These are phyloP conservation scores for Origma solitaria DNA, from an alignment of 2,113 vertebrate species.

Conservation along the genomic window DNA sequence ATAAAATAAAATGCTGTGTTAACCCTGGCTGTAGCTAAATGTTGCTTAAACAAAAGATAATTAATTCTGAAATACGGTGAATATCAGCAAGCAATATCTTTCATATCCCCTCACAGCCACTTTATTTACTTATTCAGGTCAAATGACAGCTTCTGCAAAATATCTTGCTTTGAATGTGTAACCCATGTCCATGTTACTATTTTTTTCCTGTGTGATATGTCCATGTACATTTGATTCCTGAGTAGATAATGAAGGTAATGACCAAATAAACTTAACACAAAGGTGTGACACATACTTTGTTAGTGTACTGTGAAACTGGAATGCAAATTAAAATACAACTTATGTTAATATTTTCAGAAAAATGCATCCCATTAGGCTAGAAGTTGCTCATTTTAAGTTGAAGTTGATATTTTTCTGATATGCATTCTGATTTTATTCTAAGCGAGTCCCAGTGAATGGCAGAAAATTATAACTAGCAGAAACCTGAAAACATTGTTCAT, in stretches of 20 bases:
- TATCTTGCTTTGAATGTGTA: background rate
- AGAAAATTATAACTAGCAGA: background rate
- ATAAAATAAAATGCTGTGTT: background rate
- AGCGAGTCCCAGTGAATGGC: background rate
- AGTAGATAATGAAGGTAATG: slow-evolving; percentile 45
- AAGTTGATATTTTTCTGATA: slow-evolving; percentile 36
- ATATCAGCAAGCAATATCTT: background rate
- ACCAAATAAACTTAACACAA: slow-evolving; percentile 64
- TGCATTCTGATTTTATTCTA: slow-evolving; percentile 51
- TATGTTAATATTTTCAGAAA: slow-evolving; percentile 59
- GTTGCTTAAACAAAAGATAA: background rate
- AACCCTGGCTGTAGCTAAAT: background rate
- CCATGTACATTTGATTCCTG: background rate
- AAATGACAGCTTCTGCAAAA: background rate
- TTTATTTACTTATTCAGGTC: background rate
- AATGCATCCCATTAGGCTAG: slow-evolving; percentile 31
- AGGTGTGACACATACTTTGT: slow-evolving; percentile 50
- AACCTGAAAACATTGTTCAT: slow-evolving; percentile 19
- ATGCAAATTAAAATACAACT: slow-evolving; percentile 55
- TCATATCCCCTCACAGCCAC: background rate
- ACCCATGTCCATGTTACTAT: background rate
- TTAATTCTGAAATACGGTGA: background rate
- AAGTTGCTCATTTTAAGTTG: slow-evolving; percentile 33
- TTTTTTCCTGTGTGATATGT: background rate
- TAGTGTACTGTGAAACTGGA: slow-evolving; percentile 57